These are phyloP conservation scores for Nebria salina DNA, from an alignment of 2,888 invertebrate genomes.

Conservation along the genomic window DNA sequence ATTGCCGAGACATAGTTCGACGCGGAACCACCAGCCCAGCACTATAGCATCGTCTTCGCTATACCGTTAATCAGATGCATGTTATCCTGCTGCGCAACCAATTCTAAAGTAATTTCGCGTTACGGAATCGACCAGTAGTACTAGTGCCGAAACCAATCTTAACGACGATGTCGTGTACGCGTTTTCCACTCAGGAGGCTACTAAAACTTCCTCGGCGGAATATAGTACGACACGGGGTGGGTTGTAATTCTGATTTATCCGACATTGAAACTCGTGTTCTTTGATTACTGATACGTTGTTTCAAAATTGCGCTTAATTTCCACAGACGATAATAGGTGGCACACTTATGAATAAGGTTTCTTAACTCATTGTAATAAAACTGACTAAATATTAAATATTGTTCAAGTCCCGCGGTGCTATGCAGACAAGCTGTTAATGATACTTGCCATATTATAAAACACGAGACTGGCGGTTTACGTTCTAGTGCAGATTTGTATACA, in stretches of 20 bases:
- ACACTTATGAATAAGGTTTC: too few species aligned
- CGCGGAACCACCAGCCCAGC: conserved; percentile 47
- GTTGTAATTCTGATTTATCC: conserved; percentile 11
- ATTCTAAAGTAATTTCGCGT: conserved; percentile 18
- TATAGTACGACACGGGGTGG: background rate
- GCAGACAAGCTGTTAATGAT: conserved; percentile 37
- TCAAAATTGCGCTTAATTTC: too few species aligned
- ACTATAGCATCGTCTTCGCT: background rate
- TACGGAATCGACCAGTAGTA: conserved; percentile 3
- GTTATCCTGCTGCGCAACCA: conserved; percentile 15
- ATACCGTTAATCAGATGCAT: conserved; percentile 19
- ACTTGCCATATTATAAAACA: conserved; percentile 31
- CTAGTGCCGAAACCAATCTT: conserved; percentile 18
- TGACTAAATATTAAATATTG: conserved; percentile 14
- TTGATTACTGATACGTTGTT: background rate
- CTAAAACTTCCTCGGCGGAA: background rate
- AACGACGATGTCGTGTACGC: conserved; percentile 13
- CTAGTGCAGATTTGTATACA: conserved; percentile 43
- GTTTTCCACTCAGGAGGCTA: conserved; percentile 9
- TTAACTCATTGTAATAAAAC: background rate
- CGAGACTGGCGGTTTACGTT: conserved; percentile 33
- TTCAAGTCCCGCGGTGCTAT: conserved; percentile 34
- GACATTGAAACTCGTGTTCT: background rate
- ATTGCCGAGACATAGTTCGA: conserved; percentile 45
- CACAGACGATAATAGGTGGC: too few species aligned